These are phyloP conservation scores for Esox masquinongy DNA, from an alignment of 2,797 vertebrate genomes.

Conservation along the genomic window DNA sequence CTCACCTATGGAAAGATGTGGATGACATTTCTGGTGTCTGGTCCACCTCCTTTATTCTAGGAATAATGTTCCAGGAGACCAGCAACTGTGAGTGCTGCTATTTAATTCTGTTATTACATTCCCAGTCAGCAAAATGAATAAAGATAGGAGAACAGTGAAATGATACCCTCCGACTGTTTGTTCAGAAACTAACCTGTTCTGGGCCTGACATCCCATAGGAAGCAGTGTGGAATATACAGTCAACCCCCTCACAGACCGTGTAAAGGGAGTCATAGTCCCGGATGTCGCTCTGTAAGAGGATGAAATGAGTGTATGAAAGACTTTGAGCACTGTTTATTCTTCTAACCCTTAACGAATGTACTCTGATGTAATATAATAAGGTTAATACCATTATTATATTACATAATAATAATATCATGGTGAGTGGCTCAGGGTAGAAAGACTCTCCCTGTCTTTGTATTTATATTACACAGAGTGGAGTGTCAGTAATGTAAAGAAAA, in stretches of 20 bases:
- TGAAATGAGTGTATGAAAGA: background rate
- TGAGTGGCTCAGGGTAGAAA: background rate
- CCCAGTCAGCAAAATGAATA: background rate
- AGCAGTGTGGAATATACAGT: slow-evolving; percentile 90
- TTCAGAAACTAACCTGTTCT: slow-evolving; percentile 80
- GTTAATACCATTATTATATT: background rate
- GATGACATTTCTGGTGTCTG: too few species aligned
- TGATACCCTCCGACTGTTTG: background rate
- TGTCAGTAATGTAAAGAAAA: background rate
- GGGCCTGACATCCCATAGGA: slow-evolving; percentile 90
- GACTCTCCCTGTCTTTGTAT: background rate
- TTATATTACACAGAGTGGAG: background rate
- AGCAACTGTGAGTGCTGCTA: background rate
- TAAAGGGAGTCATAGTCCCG: slow-evolving; percentile 83
- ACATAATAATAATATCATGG: too few species aligned
- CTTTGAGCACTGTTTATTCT: background rate
- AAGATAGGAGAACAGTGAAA: background rate
- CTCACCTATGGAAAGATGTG: too few species aligned
- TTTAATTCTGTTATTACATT: background rate
- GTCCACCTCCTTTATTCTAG: background rate
- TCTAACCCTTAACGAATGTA: background rate
- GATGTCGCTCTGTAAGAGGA: slow-evolving; percentile 82
- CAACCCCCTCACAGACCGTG: slow-evolving; percentile 82
- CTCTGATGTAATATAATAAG: background rate
- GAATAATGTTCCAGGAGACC: background rate